Percentiles rank a stretch among this genome's conserved stretches.
These are phyloP conservation scores for Dendrolimus kikuchii DNA, from an alignment of 1,140 invertebrate species.

Conservation along the genomic window DNA sequence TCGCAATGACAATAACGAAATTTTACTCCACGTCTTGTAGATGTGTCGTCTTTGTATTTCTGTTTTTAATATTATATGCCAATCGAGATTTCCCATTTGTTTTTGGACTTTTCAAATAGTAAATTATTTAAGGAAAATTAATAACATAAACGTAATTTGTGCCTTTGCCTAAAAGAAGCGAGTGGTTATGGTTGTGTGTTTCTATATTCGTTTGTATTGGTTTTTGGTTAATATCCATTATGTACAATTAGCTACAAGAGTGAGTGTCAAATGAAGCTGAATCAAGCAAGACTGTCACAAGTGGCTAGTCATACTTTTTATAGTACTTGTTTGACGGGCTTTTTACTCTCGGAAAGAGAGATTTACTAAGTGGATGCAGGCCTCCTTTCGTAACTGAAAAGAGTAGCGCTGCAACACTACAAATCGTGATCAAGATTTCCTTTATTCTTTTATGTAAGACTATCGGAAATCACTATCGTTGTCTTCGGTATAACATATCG, in stretches of 20 bases:
- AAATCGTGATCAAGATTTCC: slow-evolving; percentile 40
- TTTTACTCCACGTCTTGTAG: slow-evolving; percentile 4
- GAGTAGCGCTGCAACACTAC: slow-evolving; percentile 37
- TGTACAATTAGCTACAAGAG: neutral
- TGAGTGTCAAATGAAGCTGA: slow-evolving; percentile 1
- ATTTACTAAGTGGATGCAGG: slow-evolving; percentile 35
- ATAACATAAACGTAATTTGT: too few relatives aligned
- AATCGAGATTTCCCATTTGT: slow-evolving; percentile 13
- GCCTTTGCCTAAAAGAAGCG: too few relatives aligned
- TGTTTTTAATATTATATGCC: slow-evolving; percentile 19
- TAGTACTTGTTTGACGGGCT: slow-evolving; percentile 13
- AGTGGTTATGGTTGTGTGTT: neutral
- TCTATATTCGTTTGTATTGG: neutral
- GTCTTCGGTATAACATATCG: slow-evolving; percentile 17
- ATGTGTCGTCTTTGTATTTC: slow-evolving; percentile 17
- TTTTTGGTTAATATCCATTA: too few relatives aligned
- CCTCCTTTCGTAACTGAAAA: slow-evolving; percentile 59
- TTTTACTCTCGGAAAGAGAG: neutral
- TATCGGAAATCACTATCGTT: slow-evolving; percentile 47
- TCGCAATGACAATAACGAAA: slow-evolving; percentile 25
- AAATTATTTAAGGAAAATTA: too few relatives aligned
- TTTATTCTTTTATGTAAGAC: slow-evolving; percentile 52
- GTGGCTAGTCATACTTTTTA: slow-evolving; percentile 35
- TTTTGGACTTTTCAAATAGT: neutral
- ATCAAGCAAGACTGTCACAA: slow-evolving; percentile 29